Conservation (phyloP, 2,888 invertebrate genomes). For the Dryocosmus kuriphilus region DNA sequence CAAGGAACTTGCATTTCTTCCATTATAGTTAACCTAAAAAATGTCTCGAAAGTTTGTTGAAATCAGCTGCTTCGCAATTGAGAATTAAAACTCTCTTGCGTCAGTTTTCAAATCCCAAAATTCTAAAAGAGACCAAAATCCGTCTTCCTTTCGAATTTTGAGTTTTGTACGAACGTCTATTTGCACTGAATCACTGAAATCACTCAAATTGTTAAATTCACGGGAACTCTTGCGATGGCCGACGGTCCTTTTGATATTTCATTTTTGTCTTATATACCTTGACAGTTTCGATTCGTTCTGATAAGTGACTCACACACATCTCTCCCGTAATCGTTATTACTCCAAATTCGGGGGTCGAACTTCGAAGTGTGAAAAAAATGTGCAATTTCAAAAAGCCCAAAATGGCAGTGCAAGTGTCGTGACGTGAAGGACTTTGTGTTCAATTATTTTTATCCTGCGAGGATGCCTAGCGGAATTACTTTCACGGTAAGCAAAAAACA, state of each 20-base stretch:
- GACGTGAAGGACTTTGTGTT: conserved; percentile 58
- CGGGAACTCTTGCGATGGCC: neutral
- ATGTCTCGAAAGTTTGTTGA: too few relatives aligned
- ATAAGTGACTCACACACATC: conserved; percentile 24
- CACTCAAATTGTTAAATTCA: neutral
- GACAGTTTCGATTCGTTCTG: conserved; percentile 6
- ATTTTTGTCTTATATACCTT: conserved; percentile 23
- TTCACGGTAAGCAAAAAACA: conserved; percentile 58
- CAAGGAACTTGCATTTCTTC: too few relatives aligned
- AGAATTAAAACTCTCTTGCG: neutral
- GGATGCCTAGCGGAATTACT: conserved; percentile 59
- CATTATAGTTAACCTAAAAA: too few relatives aligned
- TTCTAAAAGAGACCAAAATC: neutral
- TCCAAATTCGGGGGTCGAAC: conserved; percentile 45
- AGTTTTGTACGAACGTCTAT: neutral
- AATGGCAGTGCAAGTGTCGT: conserved; percentile 67
- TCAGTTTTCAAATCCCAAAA: neutral
- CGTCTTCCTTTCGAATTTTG: neutral
- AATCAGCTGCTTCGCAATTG: neutral
- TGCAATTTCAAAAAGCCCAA: conserved; percentile 44
- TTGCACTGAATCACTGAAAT: neutral
- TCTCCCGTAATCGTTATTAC: conserved; percentile 4
- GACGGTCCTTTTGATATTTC: conserved; percentile 32
- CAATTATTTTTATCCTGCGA: conserved; percentile 52
- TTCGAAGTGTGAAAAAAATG: conserved; percentile 46